Percentiles rank a stretch among this genome's conserved stretches.
phyloP scores from a whole-genome alignment of 2,797 vertebrate genomes.

The Todus mexicanus region DNA sequence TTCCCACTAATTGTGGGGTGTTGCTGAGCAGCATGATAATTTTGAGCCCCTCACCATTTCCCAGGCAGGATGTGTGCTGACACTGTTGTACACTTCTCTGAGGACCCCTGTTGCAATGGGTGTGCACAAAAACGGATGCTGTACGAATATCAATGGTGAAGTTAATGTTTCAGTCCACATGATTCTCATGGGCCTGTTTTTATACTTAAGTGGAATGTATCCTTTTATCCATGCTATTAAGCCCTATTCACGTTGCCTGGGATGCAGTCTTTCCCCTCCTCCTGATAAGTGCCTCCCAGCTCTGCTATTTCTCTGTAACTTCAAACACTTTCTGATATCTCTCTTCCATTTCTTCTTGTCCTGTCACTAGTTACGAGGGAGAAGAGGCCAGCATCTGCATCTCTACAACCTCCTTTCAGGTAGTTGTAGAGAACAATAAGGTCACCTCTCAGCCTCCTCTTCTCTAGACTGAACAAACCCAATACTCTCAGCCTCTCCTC shows the following conservation, averaged over 20 bases:
- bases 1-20: background rate
- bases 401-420: too few relatives aligned
- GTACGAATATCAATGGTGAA: background rate
- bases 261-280: background rate
- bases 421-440: too few relatives aligned
- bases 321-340: background rate
- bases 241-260: background rate
- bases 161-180: background rate
- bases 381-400: too few relatives aligned
- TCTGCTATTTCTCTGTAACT: background rate
- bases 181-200: background rate
- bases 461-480: too few relatives aligned
- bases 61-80: background rate
- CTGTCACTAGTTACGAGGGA: too few relatives aligned
- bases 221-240: background rate
- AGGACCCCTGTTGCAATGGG: fast-evolving
- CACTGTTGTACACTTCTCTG: background rate
- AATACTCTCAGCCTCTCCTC: too few relatives aligned
- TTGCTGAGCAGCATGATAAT: background rate
- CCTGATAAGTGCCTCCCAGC: background rate
- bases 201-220: background rate
- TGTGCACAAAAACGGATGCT: background rate
- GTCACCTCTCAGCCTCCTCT: too few relatives aligned
- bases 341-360: background rate
- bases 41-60: background rate